Evolutionary conservation across 2,888 invertebrate genomes (phyloP), one percentile per base, ranked within the genome.

Genomic region (Ormyrus thymus): DNA sequence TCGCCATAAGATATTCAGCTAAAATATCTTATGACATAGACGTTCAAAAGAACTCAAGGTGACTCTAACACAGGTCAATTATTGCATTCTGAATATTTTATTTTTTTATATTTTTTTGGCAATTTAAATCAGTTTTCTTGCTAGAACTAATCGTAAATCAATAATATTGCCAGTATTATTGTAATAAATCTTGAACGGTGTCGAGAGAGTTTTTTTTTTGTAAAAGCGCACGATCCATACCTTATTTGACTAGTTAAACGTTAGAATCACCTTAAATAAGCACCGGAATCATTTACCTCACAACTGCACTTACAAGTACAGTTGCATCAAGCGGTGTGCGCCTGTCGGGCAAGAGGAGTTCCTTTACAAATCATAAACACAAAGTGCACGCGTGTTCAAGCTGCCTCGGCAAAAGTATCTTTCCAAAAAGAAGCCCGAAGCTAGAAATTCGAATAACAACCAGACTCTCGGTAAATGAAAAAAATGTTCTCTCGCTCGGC

Each of bases 191-290:
- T 29, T 29, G 2, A 29, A 29, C 4, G 29, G 29, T 29, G 29
- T 29, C 29, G 29, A 29, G 4, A 29, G 0, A 29, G 29, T 4
- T 29, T 29, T 29, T 29, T 29, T 51, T 45, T 13, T 6, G 11
- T 68, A 45, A 29, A 59, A 43, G 43, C 10, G 51, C 15, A 45
- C 13, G 29, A 50, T 51, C 62, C 53, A 62, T 15, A 62, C 8
- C 9, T 50, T 55, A 58, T 81, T 81, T 81, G 81, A 81, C 81
- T 81, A 81, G 78, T 29, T 76, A 58, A 45, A 75, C 55, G 46
- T 78, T 72, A 81, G 81, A 72, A 81, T 72, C 76, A 76, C 81
- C 81, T 78, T 77, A 64, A 74, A 71, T 13, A 15, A 50, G 62
- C 61, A 62, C 13, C 13, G 46, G 45, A 43, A 15, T 66, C 46